Base-by-base conservation (phyloP, 2,797 vertebrate species). In the Todus mexicanus region DNA sequence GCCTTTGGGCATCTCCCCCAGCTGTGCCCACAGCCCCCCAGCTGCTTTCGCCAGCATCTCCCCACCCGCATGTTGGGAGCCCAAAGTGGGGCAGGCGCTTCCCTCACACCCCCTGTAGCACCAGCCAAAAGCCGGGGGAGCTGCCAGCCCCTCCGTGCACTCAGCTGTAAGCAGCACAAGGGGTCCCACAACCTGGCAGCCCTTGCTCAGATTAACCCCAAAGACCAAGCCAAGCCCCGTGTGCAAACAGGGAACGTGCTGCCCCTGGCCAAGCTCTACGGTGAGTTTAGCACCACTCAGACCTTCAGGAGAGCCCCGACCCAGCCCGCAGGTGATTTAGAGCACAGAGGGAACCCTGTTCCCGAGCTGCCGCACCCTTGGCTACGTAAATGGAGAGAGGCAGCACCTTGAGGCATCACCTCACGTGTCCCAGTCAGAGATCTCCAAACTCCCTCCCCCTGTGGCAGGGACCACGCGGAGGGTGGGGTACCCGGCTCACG, bases 201-300 rank as follows among this genome's bases (percentile, higher is more conserved):
- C 7, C 22, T 15, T 21, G 17, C 37, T 53, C 3, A 4, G 2
- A 4, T 6, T 11, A 27, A 37, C 3, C 54, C 56, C 1, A 8
- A n/a, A 21, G 5, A 20, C 20, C 25, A 17, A 1, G 21, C 51
- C 2, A 22, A 70, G 9, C 31, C 33, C 12, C 33, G 1, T 0
- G 7, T n/a, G 6, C 16, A 6, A 27, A 6, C 1, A 1, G 43
- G 43, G 20, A 20, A 37, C 38, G 1, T 0, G 0, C 25, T 42
- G 29, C 38, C 35, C 10, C 51, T 3, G 9, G 23, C 27, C 64
- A 1, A 47, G 19, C 48, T 53, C 38, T 9, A 1, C 2, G 1
- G 31, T 17, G 53, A 22, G 45, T 29, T 59, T 7, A 47, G 45
- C 29, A 4, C 17, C 2, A 15, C 35, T n/a, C 20, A 4, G 29